Base-by-base conservation (phyloP, 2,797 vertebrate species). In the Cossypha niveicapilla region DNA sequence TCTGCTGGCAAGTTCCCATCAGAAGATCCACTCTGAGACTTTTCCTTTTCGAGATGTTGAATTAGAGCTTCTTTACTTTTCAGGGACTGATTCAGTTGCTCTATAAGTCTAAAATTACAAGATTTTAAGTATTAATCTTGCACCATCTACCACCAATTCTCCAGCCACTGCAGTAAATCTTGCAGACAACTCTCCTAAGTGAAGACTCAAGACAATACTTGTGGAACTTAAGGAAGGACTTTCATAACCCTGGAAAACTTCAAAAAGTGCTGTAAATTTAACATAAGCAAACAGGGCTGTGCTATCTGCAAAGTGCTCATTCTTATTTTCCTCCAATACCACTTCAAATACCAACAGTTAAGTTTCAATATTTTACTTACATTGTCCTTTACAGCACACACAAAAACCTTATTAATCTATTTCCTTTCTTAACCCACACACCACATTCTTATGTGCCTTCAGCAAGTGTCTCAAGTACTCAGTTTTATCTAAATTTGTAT, bases 11-110 rank as follows among this genome's bases (percentile, higher is more conserved):
- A 95, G 34, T 62, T 87, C 75, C 96, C 98, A 60, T 91, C 95
- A 48, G 51, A 92, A 94, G 95, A 86, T 96, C 92, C 97, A 90
- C 86, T 91, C 83, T 95, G 96, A 92, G 92, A 92, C 85, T 97
- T 97, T 73, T 97, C 95, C 73, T 94, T 97, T 96, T 95, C 83
- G 16, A 98, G 98, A 92, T 97, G 97, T 85, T 97, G 97, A 93
- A 98, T 98, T 91, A 97, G 45, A 90, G 97, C 97, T 86, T 99
- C 98, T 97, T 98, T 98, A 85, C 94, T 98, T 97, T 98, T 98
- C 95, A 99, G 76, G 54, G 98, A 97, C 71, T 97, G 94, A 93
- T 94, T 98, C 92, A 99, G 98, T 86, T 98, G 98, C 93, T 98
- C 97, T 70, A 99, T 99, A 87, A 98, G 94, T 75, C 99, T 99